Percentiles rank a stretch among this genome's conserved stretches.
Conservation (phyloP, 2,797 vertebrate species). For the Chiloscyllium punctatum region DNA sequence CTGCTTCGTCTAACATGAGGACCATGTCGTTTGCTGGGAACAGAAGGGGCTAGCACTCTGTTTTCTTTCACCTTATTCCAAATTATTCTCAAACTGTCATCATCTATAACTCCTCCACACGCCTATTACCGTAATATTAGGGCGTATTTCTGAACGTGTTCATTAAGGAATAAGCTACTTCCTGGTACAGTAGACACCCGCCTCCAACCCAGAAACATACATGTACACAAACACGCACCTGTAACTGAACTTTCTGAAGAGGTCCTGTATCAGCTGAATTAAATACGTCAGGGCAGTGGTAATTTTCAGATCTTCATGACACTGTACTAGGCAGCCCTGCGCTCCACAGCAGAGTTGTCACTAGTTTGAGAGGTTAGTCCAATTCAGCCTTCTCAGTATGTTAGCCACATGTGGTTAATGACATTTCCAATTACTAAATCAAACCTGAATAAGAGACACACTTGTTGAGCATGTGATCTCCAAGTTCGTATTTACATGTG, state of each 20-base stretch:
- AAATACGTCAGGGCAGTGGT: neutral
- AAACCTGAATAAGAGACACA: neutral
- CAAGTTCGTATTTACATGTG: neutral
- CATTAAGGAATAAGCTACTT: neutral
- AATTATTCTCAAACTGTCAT: neutral
- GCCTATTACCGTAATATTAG: neutral
- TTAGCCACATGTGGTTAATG: neutral
- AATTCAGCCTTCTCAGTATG: neutral
- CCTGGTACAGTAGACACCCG: neutral
- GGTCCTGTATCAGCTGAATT: neutral
- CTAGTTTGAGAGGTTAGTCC: neutral
- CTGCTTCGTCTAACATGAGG: no score
- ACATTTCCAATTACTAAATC: neutral
- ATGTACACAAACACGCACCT: neutral
- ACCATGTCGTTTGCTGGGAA: no score
- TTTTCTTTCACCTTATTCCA: neutral
- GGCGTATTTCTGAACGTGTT: neutral
- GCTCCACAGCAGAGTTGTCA: neutral
- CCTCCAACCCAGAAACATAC: no score
- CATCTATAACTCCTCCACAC: neutral
- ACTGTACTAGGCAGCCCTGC: neutral
- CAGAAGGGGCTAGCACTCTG: no score
- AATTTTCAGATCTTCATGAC: neutral
- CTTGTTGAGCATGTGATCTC: neutral
- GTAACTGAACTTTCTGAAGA: neutral